phyloP scores from a whole-genome alignment of 37 sponge, comb jelly and placozoan species.

The Mnemiopsis leidyi region DNA sequence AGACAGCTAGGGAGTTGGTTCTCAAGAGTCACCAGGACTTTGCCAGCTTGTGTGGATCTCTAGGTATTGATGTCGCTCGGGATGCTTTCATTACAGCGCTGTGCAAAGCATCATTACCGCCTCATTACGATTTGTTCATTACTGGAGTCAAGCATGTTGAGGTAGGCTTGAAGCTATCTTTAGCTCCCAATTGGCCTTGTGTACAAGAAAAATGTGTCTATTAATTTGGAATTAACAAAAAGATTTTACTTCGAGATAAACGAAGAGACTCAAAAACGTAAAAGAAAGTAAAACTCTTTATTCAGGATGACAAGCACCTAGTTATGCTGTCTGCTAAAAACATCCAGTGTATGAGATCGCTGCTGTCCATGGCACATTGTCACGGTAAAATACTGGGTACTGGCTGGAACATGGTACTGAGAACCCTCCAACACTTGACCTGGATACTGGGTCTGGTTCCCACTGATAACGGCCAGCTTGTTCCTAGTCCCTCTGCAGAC shows the following conservation, averaged over 20 bases:
- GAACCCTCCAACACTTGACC: conserved; percentile 73
- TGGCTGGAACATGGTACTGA: conserved; percentile 83
- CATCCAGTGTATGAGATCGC: conserved; percentile 81
- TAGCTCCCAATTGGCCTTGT: too few relatives aligned
- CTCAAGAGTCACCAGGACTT: conserved; percentile 77
- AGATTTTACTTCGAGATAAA: too few relatives aligned
- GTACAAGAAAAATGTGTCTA: too few relatives aligned
- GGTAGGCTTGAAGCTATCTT: too few relatives aligned
- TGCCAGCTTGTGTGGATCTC: conserved; percentile 78
- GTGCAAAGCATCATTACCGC: conserved; percentile 89
- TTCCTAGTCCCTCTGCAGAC: conserved; percentile 15
- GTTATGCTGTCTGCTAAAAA: conserved; percentile 73
- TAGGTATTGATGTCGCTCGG: conserved; percentile 73
- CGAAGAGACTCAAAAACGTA: too few relatives aligned
- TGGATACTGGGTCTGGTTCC: conserved; percentile 68
- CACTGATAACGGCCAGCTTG: conserved; percentile 60
- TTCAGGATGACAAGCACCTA: conserved; percentile 51
- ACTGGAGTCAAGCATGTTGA: conserved; percentile 64
- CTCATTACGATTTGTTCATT: conserved; percentile 70
- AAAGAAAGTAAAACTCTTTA: too few relatives aligned
- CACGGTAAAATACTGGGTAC: conserved; percentile 80
- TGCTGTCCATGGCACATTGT: conserved; percentile 81
- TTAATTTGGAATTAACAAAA: too few relatives aligned
- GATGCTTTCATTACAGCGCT: conserved; percentile 89
- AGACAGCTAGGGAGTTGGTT: conserved; percentile 73